Conservation (phyloP, 2,797 vertebrate genomes). For the Avahi laniger region DNA sequence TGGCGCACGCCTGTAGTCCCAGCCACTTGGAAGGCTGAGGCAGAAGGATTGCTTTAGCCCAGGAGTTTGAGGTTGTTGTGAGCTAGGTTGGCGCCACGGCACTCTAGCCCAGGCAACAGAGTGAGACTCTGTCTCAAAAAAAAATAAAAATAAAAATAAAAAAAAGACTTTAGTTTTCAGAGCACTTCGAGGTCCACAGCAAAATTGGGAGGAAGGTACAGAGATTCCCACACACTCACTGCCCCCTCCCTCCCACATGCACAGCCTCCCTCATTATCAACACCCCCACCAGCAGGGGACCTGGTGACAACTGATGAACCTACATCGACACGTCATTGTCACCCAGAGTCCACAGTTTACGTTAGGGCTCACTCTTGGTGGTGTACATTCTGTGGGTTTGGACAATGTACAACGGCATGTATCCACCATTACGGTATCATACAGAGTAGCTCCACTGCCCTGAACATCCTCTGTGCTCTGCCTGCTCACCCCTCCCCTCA, state of each 20-base stretch:
- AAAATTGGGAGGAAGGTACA: neutral
- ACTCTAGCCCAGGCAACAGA: too few species aligned
- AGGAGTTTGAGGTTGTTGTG: too few species aligned
- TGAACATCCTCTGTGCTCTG: neutral
- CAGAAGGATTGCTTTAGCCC: too few species aligned
- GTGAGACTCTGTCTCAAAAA: too few species aligned
- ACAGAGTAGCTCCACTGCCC: neutral
- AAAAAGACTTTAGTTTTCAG: neutral
- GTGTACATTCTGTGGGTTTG: neutral
- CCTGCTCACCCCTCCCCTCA: too few species aligned
- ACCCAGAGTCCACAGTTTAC: neutral
- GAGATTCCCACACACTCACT: neutral
- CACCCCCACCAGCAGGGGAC: too few species aligned
- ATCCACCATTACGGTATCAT: neutral
- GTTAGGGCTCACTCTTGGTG: neutral
- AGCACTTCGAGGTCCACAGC: neutral
- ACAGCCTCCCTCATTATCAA: neutral
- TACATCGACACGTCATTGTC: too few species aligned
- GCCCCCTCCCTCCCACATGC: accelerated
- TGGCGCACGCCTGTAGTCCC: too few species aligned
- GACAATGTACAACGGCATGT: neutral
- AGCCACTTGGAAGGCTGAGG: too few species aligned
- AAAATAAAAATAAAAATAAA: too few species aligned
- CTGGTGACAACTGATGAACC: too few species aligned
- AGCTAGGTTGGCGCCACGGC: too few species aligned